Percentiles rank a stretch among this genome's conserved stretches.
phyloP scores from a whole-genome alignment of 2,888 invertebrate species.

The Temnothorax unifasciatus region DNA sequence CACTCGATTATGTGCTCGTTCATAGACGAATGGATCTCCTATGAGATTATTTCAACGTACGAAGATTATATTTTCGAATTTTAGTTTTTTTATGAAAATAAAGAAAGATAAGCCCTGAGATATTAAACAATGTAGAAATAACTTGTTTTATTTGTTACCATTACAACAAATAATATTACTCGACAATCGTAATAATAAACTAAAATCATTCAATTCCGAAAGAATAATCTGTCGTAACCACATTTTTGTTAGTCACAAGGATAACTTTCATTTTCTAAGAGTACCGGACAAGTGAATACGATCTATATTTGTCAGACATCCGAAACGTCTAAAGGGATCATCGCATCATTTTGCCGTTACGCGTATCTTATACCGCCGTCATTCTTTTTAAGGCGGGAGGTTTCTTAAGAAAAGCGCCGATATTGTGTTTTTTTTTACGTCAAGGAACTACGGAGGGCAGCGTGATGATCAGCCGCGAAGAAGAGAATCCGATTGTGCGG shows the following conservation, averaged over 20 bases:
- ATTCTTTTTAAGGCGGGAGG: background rate
- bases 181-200: background rate
- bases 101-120: background rate
- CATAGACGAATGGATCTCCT: slow-evolving; percentile 34
- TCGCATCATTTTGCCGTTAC: background rate
- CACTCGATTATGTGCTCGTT: slow-evolving; percentile 46
- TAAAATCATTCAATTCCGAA: slow-evolving; percentile 6
- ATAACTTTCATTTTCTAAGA: background rate
- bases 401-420: slow-evolving; percentile 2
- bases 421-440: slow-evolving; percentile 24
- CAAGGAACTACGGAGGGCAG: background rate
- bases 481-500: slow-evolving; percentile 54
- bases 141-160: background rate
- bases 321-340: background rate
- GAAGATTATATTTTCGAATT: slow-evolving; percentile 1
- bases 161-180: background rate
- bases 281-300: background rate
- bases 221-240: background rate
- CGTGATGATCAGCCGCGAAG: slow-evolving; percentile 36
- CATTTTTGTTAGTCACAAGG: background rate
- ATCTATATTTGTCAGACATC: slow-evolving; percentile 8
- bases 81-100: background rate
- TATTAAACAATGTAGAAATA: background rate
- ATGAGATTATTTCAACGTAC: slow-evolving; percentile 26
- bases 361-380: background rate